Conservation (phyloP, 2,113 vertebrate genomes). For the Calidris pygmaea region DNA sequence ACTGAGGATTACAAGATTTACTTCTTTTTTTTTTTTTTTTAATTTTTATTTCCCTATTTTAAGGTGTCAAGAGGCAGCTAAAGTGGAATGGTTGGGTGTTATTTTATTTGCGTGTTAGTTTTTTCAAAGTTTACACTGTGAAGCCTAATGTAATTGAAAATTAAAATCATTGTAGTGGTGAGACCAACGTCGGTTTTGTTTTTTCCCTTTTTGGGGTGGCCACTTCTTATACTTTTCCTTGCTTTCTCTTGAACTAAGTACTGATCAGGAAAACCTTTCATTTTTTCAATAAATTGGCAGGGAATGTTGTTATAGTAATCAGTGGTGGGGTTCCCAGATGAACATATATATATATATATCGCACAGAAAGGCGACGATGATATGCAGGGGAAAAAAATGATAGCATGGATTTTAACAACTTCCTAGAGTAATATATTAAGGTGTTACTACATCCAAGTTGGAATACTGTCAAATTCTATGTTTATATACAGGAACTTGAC, state of each 20-base stretch:
- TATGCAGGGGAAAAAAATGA: background rate
- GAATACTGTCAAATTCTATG: constrained; percentile 68
- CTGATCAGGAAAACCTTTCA: background rate
- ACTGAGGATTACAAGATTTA: background rate
- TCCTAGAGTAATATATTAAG: background rate
- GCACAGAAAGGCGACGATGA: background rate
- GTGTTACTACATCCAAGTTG: constrained; percentile 15
- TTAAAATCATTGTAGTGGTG: background rate
- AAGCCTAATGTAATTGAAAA: background rate
- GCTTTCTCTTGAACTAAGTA: background rate
- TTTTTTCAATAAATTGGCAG: background rate
- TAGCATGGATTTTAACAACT: background rate
- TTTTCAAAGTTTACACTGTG: background rate
- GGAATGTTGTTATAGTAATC: background rate
- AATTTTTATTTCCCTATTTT: background rate
- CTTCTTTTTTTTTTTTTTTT: background rate
- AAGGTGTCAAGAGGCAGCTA: background rate
- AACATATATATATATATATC: background rate
- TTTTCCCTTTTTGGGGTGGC: background rate
- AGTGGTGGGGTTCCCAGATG: background rate
- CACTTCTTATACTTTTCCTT: background rate
- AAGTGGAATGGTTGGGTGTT: background rate
- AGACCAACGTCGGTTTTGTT: background rate
- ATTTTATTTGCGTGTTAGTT: background rate
- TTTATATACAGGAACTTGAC: constrained; percentile 90